Evolutionary conservation across 1,140 invertebrate genomes (phyloP).

Genomic region (Heterodera carotae): DNA sequence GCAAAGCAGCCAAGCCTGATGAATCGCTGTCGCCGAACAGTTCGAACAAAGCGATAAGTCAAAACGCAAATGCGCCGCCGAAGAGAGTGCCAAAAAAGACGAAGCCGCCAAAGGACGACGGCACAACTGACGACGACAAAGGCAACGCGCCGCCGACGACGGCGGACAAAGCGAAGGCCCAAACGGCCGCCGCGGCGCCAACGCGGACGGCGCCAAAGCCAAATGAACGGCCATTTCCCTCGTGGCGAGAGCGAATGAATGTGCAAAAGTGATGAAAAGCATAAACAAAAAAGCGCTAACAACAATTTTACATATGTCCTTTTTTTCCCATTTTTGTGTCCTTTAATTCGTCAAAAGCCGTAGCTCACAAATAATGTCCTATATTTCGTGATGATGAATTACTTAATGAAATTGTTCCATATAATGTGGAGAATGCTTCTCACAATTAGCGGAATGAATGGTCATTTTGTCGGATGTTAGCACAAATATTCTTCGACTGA

Average conservation of each 20-base stretch:
- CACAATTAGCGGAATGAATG: too few relatives aligned
- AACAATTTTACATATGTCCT: too few relatives aligned
- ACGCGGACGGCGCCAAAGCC: neutral
- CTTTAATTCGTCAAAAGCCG: neutral
- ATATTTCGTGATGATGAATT: too few relatives aligned
- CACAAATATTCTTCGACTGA: too few relatives aligned
- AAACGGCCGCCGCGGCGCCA: too few relatives aligned
- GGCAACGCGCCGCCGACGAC: too few relatives aligned
- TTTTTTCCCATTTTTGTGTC: too few relatives aligned
- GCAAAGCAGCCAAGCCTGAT: neutral
- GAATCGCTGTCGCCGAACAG: neutral
- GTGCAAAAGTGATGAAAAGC: neutral
- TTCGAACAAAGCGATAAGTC: neutral
- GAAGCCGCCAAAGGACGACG: neutral
- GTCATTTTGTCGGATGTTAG: too few relatives aligned
- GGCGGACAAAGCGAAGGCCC: neutral
- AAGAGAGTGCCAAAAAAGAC: neutral
- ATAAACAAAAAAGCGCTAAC: too few relatives aligned
- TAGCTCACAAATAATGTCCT: too few relatives aligned
- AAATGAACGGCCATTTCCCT: neutral
- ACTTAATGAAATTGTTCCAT: too few relatives aligned
- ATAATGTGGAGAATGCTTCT: too few relatives aligned
- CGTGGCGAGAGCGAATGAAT: slow-evolving; percentile 4
- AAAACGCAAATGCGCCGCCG: neutral
- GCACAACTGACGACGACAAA: neutral